Base-by-base conservation (phyloP, 2,888 invertebrate genomes). In the Artemia sinica region DNA sequence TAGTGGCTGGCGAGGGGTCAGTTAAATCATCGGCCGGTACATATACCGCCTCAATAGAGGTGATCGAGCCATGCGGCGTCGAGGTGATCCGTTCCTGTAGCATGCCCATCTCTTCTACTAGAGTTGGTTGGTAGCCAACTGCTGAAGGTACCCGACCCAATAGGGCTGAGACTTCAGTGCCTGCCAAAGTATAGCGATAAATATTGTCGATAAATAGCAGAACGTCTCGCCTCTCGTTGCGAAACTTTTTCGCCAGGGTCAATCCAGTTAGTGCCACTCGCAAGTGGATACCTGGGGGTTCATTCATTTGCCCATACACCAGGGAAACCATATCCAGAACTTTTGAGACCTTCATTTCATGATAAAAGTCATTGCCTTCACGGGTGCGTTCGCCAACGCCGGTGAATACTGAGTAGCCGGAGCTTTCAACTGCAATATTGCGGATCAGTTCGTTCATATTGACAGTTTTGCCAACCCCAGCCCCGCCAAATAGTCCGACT, bases 121-220 rank as follows among this genome's bases (percentile, higher is more conserved):
- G 71, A 8, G 76, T 75, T 48, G 75, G 75, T 69, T 75, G 75
- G 72, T 75, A 75, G 68, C 75, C 75, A 49, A 75, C 75, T 67
- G 75, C 75, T 48, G 76, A 76, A 18, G 75, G 75, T 52, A 75
- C 76, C 71, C 75, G 74, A 69, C 76, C 75, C 67, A 75, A 71
- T 68, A 75, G 71, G 50, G 75, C 75, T 67, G 75, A 76, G 50
- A 73, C 77, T 74, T 80, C 80, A 66, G 80, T 80, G 73, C 80
- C 80, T 73, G 80, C 80, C 74, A 80, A 80, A 49, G 79, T 72
- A 71, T 72, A 75, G 51, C 74, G 72, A 73, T 74, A 75, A 71
- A 76, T 75, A 71, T 75, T 76, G 71, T 76, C 75, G 67, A 75
- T 72, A 71, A 74, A 74, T 67, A 74, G 72, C 67, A 74, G 71